Conservation (phyloP, 2,113 vertebrate species). For the Panthera tigris region DNA sequence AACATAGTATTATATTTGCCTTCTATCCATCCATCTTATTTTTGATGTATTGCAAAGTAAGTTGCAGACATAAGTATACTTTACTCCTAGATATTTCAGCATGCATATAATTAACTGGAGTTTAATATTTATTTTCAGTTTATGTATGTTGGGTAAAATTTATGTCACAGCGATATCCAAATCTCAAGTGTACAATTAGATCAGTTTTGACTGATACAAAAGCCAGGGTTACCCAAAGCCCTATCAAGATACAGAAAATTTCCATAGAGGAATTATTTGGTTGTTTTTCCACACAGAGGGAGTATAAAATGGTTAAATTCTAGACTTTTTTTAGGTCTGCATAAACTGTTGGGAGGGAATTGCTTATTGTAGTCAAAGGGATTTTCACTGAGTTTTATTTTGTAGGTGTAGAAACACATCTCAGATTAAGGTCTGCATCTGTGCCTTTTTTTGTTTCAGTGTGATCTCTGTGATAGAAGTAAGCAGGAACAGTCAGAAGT, state of each 20-base stretch:
- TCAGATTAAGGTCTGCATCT: constrained; percentile 24
- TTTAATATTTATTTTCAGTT: constrained; percentile 15
- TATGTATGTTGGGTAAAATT: neutral
- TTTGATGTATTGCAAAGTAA: constrained; percentile 30
- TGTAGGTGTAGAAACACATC: neutral
- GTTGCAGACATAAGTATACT: neutral
- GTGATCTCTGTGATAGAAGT: constrained; percentile 33
- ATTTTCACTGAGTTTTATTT: constrained; percentile 42
- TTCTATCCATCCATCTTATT: neutral
- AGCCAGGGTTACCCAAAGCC: neutral
- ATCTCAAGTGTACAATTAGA: neutral
- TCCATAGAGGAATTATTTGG: constrained; percentile 9
- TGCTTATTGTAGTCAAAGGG: neutral
- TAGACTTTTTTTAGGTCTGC: constrained; percentile 7
- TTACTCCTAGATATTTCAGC: constrained; percentile 7
- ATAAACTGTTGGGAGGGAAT: neutral
- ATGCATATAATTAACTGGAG: neutral
- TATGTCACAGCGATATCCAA: neutral
- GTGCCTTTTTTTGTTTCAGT: neutral
- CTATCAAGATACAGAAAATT: neutral
- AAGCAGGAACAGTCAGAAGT: constrained; percentile 33
- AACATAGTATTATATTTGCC: neutral
- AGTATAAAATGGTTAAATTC: constrained; percentile 9
- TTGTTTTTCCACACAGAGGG: neutral
- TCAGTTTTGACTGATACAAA: constrained; percentile 6